Evolutionary conservation across 2,888 invertebrate genomes (phyloP), one percentile per base, ranked within the genome.

Genomic region (Hyles lineata): DNA sequence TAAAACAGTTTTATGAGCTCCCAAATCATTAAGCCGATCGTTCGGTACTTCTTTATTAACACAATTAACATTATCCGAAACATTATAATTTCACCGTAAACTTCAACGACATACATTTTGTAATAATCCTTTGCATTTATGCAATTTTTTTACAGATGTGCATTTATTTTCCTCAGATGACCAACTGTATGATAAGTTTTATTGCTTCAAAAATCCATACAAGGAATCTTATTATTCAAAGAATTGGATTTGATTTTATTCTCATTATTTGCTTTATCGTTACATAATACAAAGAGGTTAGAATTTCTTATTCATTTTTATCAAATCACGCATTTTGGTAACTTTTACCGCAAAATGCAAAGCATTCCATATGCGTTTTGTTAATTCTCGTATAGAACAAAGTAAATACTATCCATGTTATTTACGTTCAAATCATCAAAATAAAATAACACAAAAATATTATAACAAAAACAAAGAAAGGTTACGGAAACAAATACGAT

Each of bases 1-100:
- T 59, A 71, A 76, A 74, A 77, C 73, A 70, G 74, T 76, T 75
- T 78, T 77, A 76, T 72, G 71, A 76, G 72, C 72, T 74, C 23
- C 70, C 50, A 72, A 77, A 74, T 77, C 77, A 78, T 83, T 80
- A 79, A 58, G 71, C 2, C 59, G 61, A 70, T 77, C 75, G 72
- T 75, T 79, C 61, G 63, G 70, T 71, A 76, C 67, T 74, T 61
- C 67, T 70, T 70, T 74, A 72, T 70, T 74, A 58, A 62, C 74
- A 43, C 50, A 52, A 72, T 74, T 75, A 79, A 78, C 43, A 71
- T 70, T 77, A 72, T 73, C 50, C 19, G 17, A 25, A 67, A 50
- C 23, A 17, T 23, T 50, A 50, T 5, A 21, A 43, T 1, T 67
- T 5, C 32, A 21, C 15, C 35, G 55, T 52, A 52, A 63, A 72